Evolutionary conservation across 2,888 invertebrate species (phyloP).

Genomic region (Urechis unicinctus): DNA sequence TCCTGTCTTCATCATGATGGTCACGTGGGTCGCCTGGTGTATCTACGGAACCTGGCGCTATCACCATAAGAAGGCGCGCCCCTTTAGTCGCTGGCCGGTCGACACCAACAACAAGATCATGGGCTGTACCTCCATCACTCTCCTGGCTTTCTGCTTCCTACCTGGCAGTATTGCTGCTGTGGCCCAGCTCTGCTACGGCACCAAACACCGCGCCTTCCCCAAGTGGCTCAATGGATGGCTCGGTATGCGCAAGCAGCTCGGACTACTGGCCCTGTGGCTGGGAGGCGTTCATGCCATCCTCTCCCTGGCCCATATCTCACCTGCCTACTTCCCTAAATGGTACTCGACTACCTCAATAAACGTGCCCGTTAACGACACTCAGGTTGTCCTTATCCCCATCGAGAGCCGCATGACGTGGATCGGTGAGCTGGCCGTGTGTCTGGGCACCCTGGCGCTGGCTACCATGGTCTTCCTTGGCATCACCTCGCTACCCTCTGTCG

Average conservation of each 20-base stretch:
- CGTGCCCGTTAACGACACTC: background rate
- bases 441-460: constrained; percentile 29
- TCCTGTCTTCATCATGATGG: constrained; percentile 13
- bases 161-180: constrained; percentile 31
- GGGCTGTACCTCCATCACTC: constrained; percentile 34
- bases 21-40: background rate
- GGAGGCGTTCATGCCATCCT: constrained; percentile 29
- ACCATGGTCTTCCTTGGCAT: constrained; percentile 28
- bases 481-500: constrained; percentile 30
- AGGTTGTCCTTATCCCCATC: background rate
- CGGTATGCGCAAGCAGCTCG: constrained; percentile 31
- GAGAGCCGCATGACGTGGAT: background rate
- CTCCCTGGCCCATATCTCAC: constrained; percentile 31
- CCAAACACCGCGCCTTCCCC: constrained; percentile 34
- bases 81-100: constrained; percentile 19
- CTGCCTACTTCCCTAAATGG: too few relatives aligned
- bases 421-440: constrained; percentile 12
- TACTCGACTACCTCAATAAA: too few relatives aligned
- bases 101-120: constrained; percentile 34
- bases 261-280: constrained; percentile 29
- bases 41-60: background rate
- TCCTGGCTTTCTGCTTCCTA: constrained; percentile 32
- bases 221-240: constrained; percentile 33
- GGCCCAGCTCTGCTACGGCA: constrained; percentile 29
- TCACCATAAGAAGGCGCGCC: background rate